Evolutionary conservation across 2,113 vertebrate genomes (phyloP), one percentile per base, ranked within the genome.

Genomic region (Rhadina sibilatrix): DNA sequence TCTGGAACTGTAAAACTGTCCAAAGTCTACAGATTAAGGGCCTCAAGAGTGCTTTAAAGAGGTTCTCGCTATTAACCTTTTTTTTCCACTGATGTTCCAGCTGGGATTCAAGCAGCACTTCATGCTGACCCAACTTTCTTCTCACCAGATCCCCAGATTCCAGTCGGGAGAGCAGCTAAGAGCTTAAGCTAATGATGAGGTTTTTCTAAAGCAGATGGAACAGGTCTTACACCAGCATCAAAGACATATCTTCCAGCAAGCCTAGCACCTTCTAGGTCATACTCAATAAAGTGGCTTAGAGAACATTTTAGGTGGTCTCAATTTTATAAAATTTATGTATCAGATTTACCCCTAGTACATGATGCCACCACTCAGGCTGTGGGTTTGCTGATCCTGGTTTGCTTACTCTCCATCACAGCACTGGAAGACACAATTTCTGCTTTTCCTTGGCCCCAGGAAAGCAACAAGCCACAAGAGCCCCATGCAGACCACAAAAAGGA

Each of bases 61-160:
- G 8, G 11, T 83, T 93, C 33, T 86, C 90, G 42, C 50, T 74
- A 66, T 93, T 83, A 95, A 93, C 46, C 47, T 76, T 76, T 90
- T 90, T 17, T 54, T 61, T 17, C 42, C 75, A 57, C 14, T 81
- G 49, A 81, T 88, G 64, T 49, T 86, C 42, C 12, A 4, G 35
- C 2, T 80, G 75, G 35, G 68, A 83, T 92, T 90, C 81, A 79
- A 70, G n/a, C 13, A 54, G 30, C 15, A 47, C 35, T 95, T 90
- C 27, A 13, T 31, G 54, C 22, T 91, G 53, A 17, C 47, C 27
- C 31, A 33, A 72, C 4, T 74, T 84, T 33, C 35, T 38, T 46
- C 53, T 60, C 66, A 63, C 23, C 20, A 72, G 33, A 83, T 54
- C 27, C 22, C 17, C 3, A 2, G 21, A 83, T n/a, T 87, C 70